Percentiles rank a stretch among this genome's conserved stretches.
These are phyloP conservation scores for Leptopilina myrica DNA, from an alignment of 2,888 invertebrate species.

Conservation along the genomic window DNA sequence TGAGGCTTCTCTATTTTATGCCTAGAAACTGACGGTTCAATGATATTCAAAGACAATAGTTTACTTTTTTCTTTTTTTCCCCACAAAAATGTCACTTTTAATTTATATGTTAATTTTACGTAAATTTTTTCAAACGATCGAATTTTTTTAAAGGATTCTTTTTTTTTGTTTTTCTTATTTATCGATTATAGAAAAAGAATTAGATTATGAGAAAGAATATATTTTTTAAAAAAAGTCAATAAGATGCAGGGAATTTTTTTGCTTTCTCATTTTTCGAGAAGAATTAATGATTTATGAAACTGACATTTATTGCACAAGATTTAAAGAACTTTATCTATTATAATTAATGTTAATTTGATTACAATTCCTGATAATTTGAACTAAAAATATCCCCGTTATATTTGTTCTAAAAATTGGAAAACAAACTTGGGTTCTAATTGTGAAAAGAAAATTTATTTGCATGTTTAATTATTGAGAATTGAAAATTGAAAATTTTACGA, in stretches of 20 bases:
- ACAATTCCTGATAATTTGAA: not conserved
- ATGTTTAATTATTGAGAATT: not conserved
- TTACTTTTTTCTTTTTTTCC: not conserved
- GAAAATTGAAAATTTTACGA: not conserved
- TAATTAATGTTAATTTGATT: constrained; percentile 17
- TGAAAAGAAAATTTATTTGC: too few relatives aligned
- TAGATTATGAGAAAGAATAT: too few relatives aligned
- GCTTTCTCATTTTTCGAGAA: not conserved
- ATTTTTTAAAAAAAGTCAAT: not conserved
- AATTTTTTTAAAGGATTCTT: too few relatives aligned
- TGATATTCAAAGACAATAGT: not conserved
- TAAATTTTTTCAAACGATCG: too few relatives aligned
- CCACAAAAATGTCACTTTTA: not conserved
- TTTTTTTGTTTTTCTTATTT: too few relatives aligned
- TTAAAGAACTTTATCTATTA: constrained; percentile 3
- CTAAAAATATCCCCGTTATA: too few relatives aligned
- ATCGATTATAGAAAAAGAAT: too few relatives aligned
- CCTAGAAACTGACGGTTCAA: not conserved
- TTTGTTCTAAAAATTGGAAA: too few relatives aligned
- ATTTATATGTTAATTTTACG: too few relatives aligned
- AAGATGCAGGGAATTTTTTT: not conserved
- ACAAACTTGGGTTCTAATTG: not conserved
- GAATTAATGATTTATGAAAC: not conserved
- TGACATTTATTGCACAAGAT: constrained; percentile 25
- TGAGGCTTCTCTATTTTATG: not conserved